phyloP scores from a whole-genome alignment of 2,113 vertebrate genomes.

The Seriola aureovittata region DNA sequence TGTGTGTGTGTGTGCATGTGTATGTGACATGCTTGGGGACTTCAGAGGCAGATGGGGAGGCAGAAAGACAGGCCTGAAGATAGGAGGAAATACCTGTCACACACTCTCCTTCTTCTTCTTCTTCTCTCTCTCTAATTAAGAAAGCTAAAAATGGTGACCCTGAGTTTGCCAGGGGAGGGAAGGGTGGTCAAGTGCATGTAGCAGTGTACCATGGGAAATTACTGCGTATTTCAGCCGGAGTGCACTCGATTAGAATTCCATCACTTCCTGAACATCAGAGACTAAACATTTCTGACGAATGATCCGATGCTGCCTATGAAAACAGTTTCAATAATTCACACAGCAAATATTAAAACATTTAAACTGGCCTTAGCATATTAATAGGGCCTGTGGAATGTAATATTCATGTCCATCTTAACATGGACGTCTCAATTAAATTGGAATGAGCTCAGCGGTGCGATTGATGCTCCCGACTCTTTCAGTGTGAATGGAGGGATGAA shows the following conservation, averaged over 20 bases:
- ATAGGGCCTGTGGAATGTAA: conserved; percentile 71
- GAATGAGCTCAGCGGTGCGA: conserved; percentile 43
- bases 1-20: conserved; percentile 27
- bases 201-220: conserved; percentile 60
- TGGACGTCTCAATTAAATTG: conserved; percentile 75
- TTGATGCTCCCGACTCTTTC: conserved; percentile 40
- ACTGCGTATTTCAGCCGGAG: conserved; percentile 42
- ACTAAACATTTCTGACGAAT: conserved; percentile 67
- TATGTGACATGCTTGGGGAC: conserved; percentile 29
- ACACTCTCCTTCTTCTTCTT: neutral
- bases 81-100: conserved; percentile 32
- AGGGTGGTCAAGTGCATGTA: conserved; percentile 40
- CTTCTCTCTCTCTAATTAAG: conserved; percentile 20
- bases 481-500: conserved; percentile 30
- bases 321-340: conserved; percentile 77
- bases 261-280: conserved; percentile 61
- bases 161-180: neutral
- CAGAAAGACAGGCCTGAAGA: conserved; percentile 38
- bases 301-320: conserved; percentile 50
- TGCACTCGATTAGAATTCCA: conserved; percentile 62
- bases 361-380: conserved; percentile 70
- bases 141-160: conserved; percentile 25
- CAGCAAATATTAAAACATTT: conserved; percentile 76
- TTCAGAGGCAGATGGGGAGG: conserved; percentile 42
- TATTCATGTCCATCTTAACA: conserved; percentile 76